These are phyloP conservation scores for Alcedo quadribrachys DNA, from an alignment of 2,797 vertebrate genomes.

Conservation along the genomic window DNA sequence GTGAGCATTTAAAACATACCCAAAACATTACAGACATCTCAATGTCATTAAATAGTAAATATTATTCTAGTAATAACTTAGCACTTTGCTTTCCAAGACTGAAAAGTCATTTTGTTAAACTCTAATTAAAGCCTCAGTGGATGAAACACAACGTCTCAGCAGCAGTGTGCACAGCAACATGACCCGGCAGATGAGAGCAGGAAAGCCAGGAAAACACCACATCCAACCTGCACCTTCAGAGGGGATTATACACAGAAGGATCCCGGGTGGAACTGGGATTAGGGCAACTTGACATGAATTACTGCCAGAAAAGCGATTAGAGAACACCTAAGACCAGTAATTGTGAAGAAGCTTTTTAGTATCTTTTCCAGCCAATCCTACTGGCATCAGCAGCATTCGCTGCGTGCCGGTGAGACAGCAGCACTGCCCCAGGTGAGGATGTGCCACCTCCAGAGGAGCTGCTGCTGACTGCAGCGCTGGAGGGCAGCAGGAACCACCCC, in stretches of 20 bases:
- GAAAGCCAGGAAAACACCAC: neutral
- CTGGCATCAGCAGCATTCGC: neutral
- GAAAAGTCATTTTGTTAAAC: neutral
- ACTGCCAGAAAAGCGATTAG: neutral
- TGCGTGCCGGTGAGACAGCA: neutral
- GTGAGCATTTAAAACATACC: neutral
- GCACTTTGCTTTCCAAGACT: slow-evolving; percentile 8
- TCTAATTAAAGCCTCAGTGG: slow-evolving; percentile 8
- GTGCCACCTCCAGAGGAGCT: neutral
- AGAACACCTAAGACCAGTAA: slow-evolving; percentile 29
- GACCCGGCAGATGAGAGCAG: slow-evolving; percentile 33
- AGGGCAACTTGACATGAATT: slow-evolving; percentile 7
- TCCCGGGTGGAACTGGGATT: slow-evolving; percentile 23
- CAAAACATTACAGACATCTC: neutral
- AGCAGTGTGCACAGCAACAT: slow-evolving; percentile 22
- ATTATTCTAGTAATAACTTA: slow-evolving; percentile 1
- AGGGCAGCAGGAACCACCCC: neutral
- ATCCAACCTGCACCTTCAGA: slow-evolving; percentile 14
- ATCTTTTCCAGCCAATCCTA: neutral
- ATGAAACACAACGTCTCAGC: neutral
- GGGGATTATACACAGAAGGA: slow-evolving; percentile 22
- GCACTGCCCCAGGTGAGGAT: neutral
- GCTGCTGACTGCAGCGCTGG: neutral
- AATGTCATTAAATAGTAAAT: slow-evolving; percentile 12
- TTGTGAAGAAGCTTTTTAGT: slow-evolving; percentile 4